These are phyloP conservation scores for Tetragnatha versicolor DNA, from an alignment of 1,140 invertebrate genomes.

Conservation along the genomic window DNA sequence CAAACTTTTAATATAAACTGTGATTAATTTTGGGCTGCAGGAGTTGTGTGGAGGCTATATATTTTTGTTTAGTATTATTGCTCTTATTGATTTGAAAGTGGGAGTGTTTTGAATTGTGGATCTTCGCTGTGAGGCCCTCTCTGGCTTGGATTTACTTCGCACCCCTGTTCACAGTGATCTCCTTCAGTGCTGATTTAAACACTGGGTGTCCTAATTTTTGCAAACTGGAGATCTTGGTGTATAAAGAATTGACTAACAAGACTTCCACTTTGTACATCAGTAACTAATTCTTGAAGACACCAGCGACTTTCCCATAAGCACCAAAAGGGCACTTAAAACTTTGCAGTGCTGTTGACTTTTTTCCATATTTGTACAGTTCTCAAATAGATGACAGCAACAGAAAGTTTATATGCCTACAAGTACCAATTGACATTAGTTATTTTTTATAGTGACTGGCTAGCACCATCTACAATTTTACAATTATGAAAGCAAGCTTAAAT, in stretches of 20 bases:
- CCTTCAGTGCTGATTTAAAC: slow-evolving; percentile 12
- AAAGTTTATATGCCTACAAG: slow-evolving; percentile 29
- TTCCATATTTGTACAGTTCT: slow-evolving; percentile 47
- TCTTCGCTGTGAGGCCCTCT: slow-evolving; percentile 2
- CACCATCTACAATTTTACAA: not conserved
- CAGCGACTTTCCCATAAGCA: no score
- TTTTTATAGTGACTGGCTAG: slow-evolving; percentile 45
- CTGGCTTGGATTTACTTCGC: slow-evolving; percentile 37
- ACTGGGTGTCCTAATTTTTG: slow-evolving; percentile 9
- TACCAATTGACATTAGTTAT: slow-evolving; percentile 51
- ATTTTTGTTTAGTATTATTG: slow-evolving; percentile 33
- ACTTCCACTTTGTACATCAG: not conserved
- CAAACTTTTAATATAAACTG: slow-evolving; percentile 25
- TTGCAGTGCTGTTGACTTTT: slow-evolving; percentile 24
- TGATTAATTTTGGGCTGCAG: slow-evolving; percentile 38
- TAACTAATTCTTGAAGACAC: not conserved
- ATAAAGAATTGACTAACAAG: no score
- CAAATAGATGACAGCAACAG: not conserved
- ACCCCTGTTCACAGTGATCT: slow-evolving; percentile 36
- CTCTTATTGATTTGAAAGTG: slow-evolving; percentile 12
- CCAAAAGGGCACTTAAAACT: no score
- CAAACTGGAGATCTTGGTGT: no score
- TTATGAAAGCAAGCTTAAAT: not conserved
- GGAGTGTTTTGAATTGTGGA: slow-evolving; percentile 28
- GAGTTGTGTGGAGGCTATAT: slow-evolving; percentile 31